These are phyloP conservation scores for Sycophila texana DNA, from an alignment of 2,888 invertebrate species.

Conservation along the genomic window DNA sequence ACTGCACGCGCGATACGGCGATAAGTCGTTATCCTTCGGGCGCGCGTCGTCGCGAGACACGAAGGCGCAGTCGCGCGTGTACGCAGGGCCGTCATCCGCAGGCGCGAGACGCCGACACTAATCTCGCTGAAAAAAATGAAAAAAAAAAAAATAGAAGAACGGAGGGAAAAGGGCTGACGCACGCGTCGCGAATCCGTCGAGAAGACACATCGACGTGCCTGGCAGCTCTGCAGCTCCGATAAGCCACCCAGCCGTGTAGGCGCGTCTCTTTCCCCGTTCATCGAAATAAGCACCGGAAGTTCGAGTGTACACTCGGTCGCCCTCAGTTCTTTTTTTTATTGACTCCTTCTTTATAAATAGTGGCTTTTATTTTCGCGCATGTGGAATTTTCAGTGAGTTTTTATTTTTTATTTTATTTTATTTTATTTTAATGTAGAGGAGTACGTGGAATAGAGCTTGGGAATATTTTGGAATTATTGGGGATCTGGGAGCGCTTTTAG, in stretches of 20 bases:
- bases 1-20: no score
- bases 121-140: not conserved
- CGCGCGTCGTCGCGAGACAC: not conserved
- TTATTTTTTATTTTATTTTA: no score
- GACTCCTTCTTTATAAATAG: no score
- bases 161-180: constrained; percentile 22
- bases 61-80: not conserved
- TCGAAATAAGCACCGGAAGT: constrained; percentile 28
- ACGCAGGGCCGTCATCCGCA: constrained; percentile 21
- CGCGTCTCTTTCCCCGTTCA: constrained; percentile 10
- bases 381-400: not conserved
- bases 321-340: no score
- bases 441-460: not conserved
- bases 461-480: no score
- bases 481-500: no score
- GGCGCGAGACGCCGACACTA: constrained; percentile 25
- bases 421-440: no score
- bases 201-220: no score
- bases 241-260: not conserved
- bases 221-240: not conserved
- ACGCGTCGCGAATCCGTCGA: constrained; percentile 1
- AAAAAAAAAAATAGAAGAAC: constrained; percentile 10
- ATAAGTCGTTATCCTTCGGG: not conserved
- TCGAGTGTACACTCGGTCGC: not conserved
- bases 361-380: not conserved